phyloP scores from a whole-genome alignment of 2,113 vertebrate species.

The Oenanthe melanoleuca region DNA sequence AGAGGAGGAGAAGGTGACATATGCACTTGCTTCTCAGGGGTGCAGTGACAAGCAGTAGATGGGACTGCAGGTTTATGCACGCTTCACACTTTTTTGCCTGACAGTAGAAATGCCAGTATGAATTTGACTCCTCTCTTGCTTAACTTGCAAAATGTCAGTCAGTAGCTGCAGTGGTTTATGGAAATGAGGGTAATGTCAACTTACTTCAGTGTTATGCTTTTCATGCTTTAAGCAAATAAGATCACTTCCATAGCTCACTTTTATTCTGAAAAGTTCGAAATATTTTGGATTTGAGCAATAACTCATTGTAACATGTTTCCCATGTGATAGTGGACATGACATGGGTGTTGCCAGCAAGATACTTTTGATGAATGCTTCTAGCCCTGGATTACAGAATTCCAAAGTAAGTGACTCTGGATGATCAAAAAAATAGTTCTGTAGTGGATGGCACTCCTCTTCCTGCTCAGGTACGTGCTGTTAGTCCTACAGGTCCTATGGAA shows the following conservation, averaged over 20 bases:
- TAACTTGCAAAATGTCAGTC: slow-evolving; percentile 47
- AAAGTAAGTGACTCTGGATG: background rate
- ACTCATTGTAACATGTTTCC: background rate
- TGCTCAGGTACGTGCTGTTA: background rate
- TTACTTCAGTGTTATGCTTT: slow-evolving; percentile 38
- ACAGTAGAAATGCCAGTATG: slow-evolving; percentile 30
- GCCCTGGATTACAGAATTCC: background rate
- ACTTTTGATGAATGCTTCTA: background rate
- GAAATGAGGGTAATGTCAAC: slow-evolving; percentile 51
- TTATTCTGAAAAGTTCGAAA: slow-evolving; percentile 3
- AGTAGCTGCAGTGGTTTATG: slow-evolving; percentile 30
- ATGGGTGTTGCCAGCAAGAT: background rate
- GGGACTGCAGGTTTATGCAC: background rate
- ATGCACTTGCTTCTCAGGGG: background rate
- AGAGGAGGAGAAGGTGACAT: background rate
- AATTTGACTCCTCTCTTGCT: slow-evolving; percentile 43
- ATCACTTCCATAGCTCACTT: background rate
- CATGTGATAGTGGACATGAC: background rate
- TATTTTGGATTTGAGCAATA: background rate
- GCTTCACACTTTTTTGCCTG: slow-evolving; percentile 22
- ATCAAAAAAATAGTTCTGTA: background rate
- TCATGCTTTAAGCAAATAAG: slow-evolving; percentile 30
- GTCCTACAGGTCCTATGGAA: background rate
- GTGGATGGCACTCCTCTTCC: background rate
- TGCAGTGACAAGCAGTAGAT: background rate